Base-by-base conservation (phyloP, 2,797 vertebrate species). In the Danio aesculapii region DNA sequence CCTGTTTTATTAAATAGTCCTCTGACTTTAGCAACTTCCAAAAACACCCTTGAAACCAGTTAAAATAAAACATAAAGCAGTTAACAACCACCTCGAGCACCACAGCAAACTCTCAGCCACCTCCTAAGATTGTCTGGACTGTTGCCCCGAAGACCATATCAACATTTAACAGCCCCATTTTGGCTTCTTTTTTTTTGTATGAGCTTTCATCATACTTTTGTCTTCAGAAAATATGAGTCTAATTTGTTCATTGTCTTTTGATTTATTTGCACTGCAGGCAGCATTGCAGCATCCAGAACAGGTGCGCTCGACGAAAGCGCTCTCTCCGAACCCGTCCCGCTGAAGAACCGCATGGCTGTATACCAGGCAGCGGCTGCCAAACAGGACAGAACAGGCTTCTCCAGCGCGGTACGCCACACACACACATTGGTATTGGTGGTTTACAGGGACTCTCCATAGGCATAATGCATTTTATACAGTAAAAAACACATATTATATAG, bases 301-400 rank as follows among this genome's bases (percentile, higher is more conserved):
- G 92, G 90, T 90, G 81, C 88, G 87, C 84, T 92, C 85, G 94
- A 95, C 76, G 92, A 78, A 64, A 85, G 79, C 71, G 85, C 88
- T 86, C 88, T 75, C 39, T 90, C 92, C 91, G 95, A 94, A 83
- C 89, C 83, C 63, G 86, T 96, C 88, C 92, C 95, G 81, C 88
- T 95, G 85, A 96, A 93, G 88, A 95, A 96, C 85, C 90, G 94
- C 63, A 92, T 96, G 95, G 96, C 95, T 21, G 93, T 93, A 91
- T 97, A 97, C 91, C 96, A 98, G 89, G 93, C 95, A 86, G 95
- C 96, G 83, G 93, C 94, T 84, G 94, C 95, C 76, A 92, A 91
- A 86, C 92, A 55, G 81, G 92, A 92, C 90, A 88, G 87, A 90
- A 86, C 86, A 90, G 86, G 30, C 88, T 89, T 89, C 85, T 91